A percentile compares a stretch with the other conserved stretches of the same genome.
These are phyloP conservation scores for Clarias platycephalus DNA, from an alignment of 2,797 vertebrate genomes.

Conservation along the genomic window DNA sequence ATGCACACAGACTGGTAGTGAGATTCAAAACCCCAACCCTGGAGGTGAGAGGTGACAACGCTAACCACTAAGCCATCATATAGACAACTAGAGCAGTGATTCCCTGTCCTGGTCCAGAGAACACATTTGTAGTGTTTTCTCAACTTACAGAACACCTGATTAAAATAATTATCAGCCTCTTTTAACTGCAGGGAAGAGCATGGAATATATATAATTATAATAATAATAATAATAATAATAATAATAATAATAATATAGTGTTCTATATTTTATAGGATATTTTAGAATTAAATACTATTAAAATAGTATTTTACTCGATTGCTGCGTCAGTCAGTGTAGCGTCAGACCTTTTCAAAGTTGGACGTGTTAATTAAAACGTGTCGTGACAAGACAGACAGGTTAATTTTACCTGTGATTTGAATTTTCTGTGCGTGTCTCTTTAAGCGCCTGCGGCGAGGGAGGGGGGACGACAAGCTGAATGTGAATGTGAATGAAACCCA, in stretches of 20 bases:
- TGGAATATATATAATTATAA: no score
- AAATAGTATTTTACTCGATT: neutral
- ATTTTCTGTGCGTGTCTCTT: constrained; percentile 65
- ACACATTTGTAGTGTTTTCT: no score
- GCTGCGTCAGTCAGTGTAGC: neutral
- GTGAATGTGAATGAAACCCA: constrained; percentile 78
- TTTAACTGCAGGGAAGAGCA: no score
- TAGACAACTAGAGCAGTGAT: no score
- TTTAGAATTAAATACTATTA: neutral
- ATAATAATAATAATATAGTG: neutral
- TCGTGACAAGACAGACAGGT: neutral
- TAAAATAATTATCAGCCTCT: no score
- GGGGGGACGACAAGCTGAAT: constrained; percentile 49
- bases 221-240: no score
- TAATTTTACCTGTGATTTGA: neutral
- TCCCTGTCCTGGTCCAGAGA: no score
- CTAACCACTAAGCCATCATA: no score
- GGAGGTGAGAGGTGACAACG: no score
- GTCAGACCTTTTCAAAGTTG: neutral
- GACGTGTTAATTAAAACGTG: neutral
- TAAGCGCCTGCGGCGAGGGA: constrained; percentile 61
- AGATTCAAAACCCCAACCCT: no score
- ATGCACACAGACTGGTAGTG: no score
- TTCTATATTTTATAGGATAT: neutral
- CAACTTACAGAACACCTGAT: no score